Percentiles rank a stretch among this genome's conserved stretches.
Evolutionary conservation across 2,888 invertebrate genomes (phyloP).

Genomic region (Pilophorus perplexus): DNA sequence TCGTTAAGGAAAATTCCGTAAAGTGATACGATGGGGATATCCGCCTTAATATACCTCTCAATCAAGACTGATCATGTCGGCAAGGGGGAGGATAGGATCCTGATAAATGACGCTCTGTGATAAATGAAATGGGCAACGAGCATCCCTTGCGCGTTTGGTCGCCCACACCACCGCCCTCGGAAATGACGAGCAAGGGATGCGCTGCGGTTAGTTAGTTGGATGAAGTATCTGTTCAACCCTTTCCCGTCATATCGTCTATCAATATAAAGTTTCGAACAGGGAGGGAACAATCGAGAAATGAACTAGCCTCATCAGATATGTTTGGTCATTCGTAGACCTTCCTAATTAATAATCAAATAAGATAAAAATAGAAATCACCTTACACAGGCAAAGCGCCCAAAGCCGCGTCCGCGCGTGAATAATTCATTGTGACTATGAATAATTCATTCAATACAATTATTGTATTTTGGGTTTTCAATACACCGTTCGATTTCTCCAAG

Average conservation of each 20-base stretch:
- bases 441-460: no score
- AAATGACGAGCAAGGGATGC: neutral
- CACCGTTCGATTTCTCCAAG: no score
- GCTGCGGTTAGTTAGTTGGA: constrained; percentile 16
- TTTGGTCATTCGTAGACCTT: no score
- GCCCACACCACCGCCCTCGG: neutral
- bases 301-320: no score
- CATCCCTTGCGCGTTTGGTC: neutral
- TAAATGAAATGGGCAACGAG: constrained; percentile 15
- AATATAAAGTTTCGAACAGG: constrained; percentile 23
- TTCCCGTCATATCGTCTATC: constrained; percentile 29
- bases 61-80: constrained; percentile 13
- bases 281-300: no score
- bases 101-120: constrained; percentile 18
- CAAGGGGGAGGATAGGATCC: neutral
- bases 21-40: constrained; percentile 17
- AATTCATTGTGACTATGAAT: no score
- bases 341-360: no score
- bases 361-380: no score
- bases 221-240: constrained; percentile 26
- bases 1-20: constrained; percentile 26
- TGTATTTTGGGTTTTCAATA: no score
- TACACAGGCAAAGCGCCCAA: no score
- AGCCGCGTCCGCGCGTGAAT: no score
- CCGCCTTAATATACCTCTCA: constrained; percentile 14